Evolutionary conservation across 2,113 vertebrate species (phyloP).

Genomic region (Periophthalmus modestus): DNA sequence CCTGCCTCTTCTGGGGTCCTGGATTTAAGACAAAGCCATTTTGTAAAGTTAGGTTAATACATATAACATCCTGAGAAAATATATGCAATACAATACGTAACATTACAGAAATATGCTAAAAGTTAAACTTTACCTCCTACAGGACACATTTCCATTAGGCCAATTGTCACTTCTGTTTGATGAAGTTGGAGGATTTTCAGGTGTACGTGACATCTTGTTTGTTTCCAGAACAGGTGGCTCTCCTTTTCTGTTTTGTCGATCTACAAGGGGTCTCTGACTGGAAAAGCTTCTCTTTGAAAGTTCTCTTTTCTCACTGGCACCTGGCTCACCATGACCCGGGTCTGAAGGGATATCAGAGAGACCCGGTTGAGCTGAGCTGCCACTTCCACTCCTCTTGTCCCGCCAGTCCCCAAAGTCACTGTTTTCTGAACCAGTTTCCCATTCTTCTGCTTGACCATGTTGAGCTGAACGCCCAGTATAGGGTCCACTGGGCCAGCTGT

Average conservation of each 20-base stretch:
- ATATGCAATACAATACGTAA: neutral
- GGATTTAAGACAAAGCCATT: constrained; percentile 34
- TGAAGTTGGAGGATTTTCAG: constrained; percentile 76
- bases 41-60: neutral
- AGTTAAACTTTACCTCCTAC: constrained; percentile 81
- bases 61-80: neutral
- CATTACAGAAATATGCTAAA: neutral
- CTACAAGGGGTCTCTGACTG: constrained; percentile 90
- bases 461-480: constrained; percentile 73
- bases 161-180: constrained; percentile 84
- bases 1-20: constrained; percentile 84
- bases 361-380: constrained; percentile 58
- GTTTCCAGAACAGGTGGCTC: constrained; percentile 83
- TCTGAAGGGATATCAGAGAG: constrained; percentile 78
- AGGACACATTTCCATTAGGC: constrained; percentile 83
- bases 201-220: constrained; percentile 78
- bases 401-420: constrained; percentile 92
- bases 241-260: constrained; percentile 91
- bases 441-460: constrained; percentile 89
- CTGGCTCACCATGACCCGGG: constrained; percentile 68
- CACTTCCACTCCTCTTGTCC: constrained; percentile 78
- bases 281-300: constrained; percentile 96
- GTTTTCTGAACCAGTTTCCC: constrained; percentile 96
- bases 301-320: constrained; percentile 89
- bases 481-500: constrained; percentile 70